These are phyloP conservation scores for Nasonia vitripennis DNA, from an alignment of 1,140 invertebrate genomes.

Conservation along the genomic window DNA sequence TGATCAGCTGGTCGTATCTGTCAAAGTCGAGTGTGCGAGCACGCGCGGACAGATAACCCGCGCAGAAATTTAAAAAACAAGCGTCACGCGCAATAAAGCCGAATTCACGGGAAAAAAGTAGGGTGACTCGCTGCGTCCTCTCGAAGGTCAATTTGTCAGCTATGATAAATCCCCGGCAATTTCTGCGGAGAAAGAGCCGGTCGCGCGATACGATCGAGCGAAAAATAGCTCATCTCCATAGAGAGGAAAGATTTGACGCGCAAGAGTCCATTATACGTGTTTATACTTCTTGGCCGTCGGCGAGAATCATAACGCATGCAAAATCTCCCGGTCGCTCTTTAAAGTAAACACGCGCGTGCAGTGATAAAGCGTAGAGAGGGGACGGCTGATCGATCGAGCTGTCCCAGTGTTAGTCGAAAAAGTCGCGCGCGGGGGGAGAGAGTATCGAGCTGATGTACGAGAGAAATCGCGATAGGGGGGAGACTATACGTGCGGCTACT, in stretches of 20 bases:
- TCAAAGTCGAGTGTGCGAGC: too few relatives aligned
- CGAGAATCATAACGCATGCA: neutral
- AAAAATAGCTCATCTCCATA: conserved; percentile 17
- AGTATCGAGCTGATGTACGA: neutral
- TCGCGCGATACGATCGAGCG: conserved; percentile 3
- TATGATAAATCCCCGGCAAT: conserved; percentile 4
- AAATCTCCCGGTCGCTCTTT: conserved; percentile 15
- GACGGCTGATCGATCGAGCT: conserved; percentile 38
- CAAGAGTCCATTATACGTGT: neutral
- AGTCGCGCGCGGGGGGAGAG: neutral
- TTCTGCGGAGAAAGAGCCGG: neutral
- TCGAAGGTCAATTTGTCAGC: conserved; percentile 5
- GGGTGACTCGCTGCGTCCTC: neutral
- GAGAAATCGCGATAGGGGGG: neutral
- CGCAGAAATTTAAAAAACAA: too few relatives aligned
- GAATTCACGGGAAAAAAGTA: neutral
- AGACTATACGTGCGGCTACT: neutral
- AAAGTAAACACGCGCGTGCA: neutral
- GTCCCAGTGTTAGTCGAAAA: conserved; percentile 21
- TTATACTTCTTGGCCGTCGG: neutral
- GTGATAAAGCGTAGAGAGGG: neutral
- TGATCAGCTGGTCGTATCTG: too few relatives aligned
- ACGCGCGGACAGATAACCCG: too few relatives aligned
- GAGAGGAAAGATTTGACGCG: neutral
- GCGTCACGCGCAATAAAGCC: too few relatives aligned